Evolutionary conservation across 2,113 vertebrate species (phyloP), one percentile per base, ranked within the genome.

Genomic region (Acanthisitta chloris): DNA sequence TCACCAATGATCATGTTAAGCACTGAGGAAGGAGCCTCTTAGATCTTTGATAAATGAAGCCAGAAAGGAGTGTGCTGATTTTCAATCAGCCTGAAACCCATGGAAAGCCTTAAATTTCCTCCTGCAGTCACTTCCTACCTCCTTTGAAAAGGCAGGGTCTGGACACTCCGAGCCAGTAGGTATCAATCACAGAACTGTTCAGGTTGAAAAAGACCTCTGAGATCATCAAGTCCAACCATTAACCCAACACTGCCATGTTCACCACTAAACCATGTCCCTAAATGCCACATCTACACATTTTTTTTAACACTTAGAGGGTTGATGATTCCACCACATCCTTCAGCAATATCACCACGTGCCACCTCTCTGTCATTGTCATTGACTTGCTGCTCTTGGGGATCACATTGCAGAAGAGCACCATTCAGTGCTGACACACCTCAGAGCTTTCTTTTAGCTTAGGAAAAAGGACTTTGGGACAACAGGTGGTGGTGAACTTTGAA

Each of bases 401-500:
- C 14, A 4, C 0, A 0, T 15, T 70, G 73, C 61, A 80, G 52
- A 51, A 57, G 79, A 49, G 14, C 48, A 48, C 13, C 1, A 0
- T 38, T 67, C 33, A 2, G 43, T 2, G 1, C 80, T 64, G 58
- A 33, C 51, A 29, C 29, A 40, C 5, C 51, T 40, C 42, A 8
- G 58, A 33, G 38, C 14, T 81, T 83, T 52, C 46, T 51, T 79
- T 43, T 45, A 55, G 31, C 79, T 88, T 19, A 74, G 40, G n/a
- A 58, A 66, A 88, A 80, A 33, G 2, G 59, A 40, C 59, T 82
- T 85, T n/a, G 67, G 85, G 83, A 54, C 89, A 85, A 81, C 94
- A 96, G 96, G 95, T 96, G 84, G 64, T 94, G 86, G 51, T 23
- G 85, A 96, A 77, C 82, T 92, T 88, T 29, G 55, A 45, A 59